Evolutionary conservation across 2,888 invertebrate genomes (phyloP).

Genomic region (Tipula lateralis): DNA sequence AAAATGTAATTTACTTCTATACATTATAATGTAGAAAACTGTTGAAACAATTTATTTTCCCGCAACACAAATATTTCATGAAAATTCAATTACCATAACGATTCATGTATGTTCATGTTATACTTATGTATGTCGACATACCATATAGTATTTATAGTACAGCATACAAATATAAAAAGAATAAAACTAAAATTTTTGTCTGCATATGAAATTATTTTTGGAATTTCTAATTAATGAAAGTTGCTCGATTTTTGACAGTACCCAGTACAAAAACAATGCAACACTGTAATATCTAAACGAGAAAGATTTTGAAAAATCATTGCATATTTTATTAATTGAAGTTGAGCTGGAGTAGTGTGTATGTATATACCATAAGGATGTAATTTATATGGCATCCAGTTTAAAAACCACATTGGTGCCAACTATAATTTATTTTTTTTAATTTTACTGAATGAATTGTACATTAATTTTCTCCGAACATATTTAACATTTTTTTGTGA

Average conservation of each 20-base stretch:
- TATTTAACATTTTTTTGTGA: neutral
- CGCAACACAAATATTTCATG: neutral
- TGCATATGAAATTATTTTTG: neutral
- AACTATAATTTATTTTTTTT: neutral
- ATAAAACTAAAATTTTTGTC: neutral
- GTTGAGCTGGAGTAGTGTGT: neutral
- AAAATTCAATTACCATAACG: neutral
- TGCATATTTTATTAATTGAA: neutral
- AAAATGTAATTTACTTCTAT: neutral
- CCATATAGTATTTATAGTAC: neutral
- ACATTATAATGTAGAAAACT: neutral
- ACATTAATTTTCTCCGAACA: neutral
- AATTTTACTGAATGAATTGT: neutral
- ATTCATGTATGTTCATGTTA: neutral
- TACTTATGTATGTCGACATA: too few species aligned
- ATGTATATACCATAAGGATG: neutral
- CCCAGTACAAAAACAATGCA: neutral
- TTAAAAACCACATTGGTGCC: neutral
- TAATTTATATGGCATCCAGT: neutral
- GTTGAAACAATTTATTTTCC: neutral
- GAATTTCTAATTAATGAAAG: neutral
- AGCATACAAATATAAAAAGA: neutral
- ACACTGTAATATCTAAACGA: neutral
- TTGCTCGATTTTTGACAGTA: neutral
- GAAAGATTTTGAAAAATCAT: neutral